These are phyloP conservation scores for Myripristis jacobus DNA, from an alignment of 2,797 vertebrate genomes.

Conservation along the genomic window DNA sequence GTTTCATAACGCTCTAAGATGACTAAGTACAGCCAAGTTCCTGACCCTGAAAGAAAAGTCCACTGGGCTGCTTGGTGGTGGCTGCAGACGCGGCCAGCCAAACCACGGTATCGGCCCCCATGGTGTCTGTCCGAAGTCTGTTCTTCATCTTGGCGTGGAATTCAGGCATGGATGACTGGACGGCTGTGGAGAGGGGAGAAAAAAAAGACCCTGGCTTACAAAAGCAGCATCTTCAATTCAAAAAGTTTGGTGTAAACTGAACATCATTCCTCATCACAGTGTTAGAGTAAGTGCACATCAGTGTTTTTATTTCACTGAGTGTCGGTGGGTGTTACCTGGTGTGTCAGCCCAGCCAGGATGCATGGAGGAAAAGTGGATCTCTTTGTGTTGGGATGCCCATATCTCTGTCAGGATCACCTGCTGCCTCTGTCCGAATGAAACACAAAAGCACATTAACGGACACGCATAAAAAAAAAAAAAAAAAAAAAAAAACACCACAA, in stretches of 20 bases:
- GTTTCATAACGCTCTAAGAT: slow-evolving; percentile 3
- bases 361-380: slow-evolving; percentile 88
- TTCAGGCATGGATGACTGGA: slow-evolving; percentile 84
- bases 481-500: accelerated
- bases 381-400: slow-evolving; percentile 83
- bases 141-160: slow-evolving; percentile 87
- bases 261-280: no score
- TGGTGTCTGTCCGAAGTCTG: slow-evolving; percentile 82
- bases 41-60: slow-evolving; percentile 89
- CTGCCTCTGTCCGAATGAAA: slow-evolving; percentile 80
- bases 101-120: slow-evolving; percentile 86
- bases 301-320: neutral
- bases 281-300: no score
- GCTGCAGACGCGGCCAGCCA: slow-evolving; percentile 83
- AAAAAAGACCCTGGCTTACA: neutral
- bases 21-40: slow-evolving; percentile 1
- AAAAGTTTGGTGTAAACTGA: neutral
- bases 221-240: neutral
- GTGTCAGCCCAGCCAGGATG: slow-evolving; percentile 90
- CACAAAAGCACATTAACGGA: slow-evolving; percentile 8
- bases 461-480: neutral
- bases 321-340: slow-evolving; percentile 81
- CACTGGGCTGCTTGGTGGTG: slow-evolving; percentile 76
- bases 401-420: slow-evolving; percentile 88
- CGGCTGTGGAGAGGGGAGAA: slow-evolving; percentile 69